A percentile compares a stretch with the other conserved stretches of the same genome.
Evolutionary conservation across 2,797 vertebrate genomes (phyloP).

Genomic region (Sarcoramphus papa): DNA sequence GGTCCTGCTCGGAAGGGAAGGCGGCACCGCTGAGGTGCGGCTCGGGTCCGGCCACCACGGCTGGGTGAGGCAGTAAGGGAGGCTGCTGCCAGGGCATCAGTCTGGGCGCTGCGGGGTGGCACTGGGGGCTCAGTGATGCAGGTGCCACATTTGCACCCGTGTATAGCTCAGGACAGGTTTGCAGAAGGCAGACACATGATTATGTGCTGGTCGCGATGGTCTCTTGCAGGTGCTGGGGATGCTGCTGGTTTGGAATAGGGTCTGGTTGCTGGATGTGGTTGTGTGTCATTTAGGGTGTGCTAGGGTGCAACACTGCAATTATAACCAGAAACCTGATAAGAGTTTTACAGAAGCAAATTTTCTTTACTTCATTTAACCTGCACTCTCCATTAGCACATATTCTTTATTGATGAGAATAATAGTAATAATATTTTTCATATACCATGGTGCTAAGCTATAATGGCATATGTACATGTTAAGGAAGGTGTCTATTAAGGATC

Average conservation of each 20-base stretch:
- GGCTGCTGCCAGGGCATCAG: not conserved
- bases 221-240: not conserved
- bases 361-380: not conserved
- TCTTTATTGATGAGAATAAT: not conserved
- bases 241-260: not conserved
- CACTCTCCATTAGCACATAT: not conserved
- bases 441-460: not conserved
- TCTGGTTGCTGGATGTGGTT: not conserved
- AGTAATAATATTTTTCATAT: not conserved
- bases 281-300: not conserved
- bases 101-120: not conserved
- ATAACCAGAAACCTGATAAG: not conserved
- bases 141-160: accelerated
- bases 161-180: not conserved
- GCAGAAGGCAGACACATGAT: not conserved
- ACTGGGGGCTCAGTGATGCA: not conserved
- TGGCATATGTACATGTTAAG: not conserved
- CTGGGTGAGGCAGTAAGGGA: accelerated
- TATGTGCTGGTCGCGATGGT: accelerated
- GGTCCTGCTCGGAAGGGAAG: accelerated
- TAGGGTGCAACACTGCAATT: not conserved
- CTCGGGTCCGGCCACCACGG: accelerated
- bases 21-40: accelerated
- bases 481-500: not conserved
- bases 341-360: not conserved